Evolutionary conservation across 1,140 invertebrate species (phyloP).

Genomic region (Cotesia glomerata): DNA sequence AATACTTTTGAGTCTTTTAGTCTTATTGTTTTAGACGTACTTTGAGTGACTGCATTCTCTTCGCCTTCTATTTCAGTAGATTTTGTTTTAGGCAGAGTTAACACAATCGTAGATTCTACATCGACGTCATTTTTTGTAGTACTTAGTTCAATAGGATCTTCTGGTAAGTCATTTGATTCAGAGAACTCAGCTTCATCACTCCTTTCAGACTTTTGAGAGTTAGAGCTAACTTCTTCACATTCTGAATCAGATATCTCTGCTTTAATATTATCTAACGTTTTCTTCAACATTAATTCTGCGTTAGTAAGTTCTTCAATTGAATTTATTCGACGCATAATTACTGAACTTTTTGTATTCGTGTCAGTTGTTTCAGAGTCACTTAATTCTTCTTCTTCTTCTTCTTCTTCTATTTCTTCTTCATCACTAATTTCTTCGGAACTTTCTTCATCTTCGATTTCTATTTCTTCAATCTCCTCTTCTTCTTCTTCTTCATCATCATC

Average conservation of each 20-base stretch:
- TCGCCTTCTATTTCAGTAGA: not conserved
- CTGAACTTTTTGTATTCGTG: not conserved
- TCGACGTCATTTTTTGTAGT: slow-evolving; percentile 29
- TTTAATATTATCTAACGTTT: slow-evolving; percentile 27
- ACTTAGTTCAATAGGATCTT: not conserved
- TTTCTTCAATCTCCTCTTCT: slow-evolving; percentile 39
- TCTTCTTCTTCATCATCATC: slow-evolving; percentile 47
- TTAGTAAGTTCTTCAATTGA: slow-evolving; percentile 24
- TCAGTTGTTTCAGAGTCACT: slow-evolving; percentile 29
- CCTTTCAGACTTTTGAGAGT: slow-evolving; percentile 3
- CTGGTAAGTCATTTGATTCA: not conserved
- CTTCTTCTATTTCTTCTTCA: slow-evolving; percentile 36
- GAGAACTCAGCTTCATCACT: not conserved
- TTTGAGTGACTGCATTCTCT: not conserved
- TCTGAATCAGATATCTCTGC: slow-evolving; percentile 29
- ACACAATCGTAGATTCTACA: slow-evolving; percentile 22
- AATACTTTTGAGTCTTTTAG: slow-evolving; percentile 6
- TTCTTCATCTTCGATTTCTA: slow-evolving; percentile 41
- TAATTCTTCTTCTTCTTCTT: slow-evolving; percentile 32
- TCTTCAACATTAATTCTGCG: slow-evolving; percentile 24
- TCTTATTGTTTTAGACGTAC: not conserved
- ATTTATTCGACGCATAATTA: not conserved
- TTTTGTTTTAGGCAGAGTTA: slow-evolving; percentile 1
- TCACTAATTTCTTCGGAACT: slow-evolving; percentile 26
- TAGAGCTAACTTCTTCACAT: slow-evolving; percentile 17